Evolutionary conservation across 2,797 vertebrate species (phyloP), one percentile per base, ranked within the genome.

Genomic region (Sardinella longiceps): DNA sequence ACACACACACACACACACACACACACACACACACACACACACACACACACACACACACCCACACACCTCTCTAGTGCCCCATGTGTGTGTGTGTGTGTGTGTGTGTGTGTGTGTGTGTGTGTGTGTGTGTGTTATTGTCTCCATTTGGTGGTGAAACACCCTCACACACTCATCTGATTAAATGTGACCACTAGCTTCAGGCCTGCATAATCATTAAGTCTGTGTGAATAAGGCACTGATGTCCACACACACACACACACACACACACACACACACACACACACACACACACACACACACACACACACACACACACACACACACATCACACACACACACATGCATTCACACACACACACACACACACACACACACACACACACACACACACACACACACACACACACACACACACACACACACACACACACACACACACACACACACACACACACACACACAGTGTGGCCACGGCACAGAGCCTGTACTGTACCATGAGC

Each of bases 171-270:
- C 83, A 84, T 86, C 84, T 87, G 66, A 91, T 90, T 87, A 85
- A 87, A 90, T 84, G 60, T 84, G 86, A 89, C 81, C 70, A 81
- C 83, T 83, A 56, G 84, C 86, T 85, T 60, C 48, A 63, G 85
- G 85, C 81, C 58, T 70, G 14, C 85, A 87, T 83, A 86, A 56
- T 85, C 85, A 51, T 23, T 48, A 12, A 18, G 43, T 43, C 20
- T 82, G 51, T 70, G 9, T 82, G 23, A 83, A 53, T 74, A 53
- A 77, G 58, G n/a, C 28, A 56, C 51, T 5, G 20, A 2, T 23
- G 18, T 3, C 23, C 51, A 18, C 20, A 56, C 51, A 56, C 39
- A 84, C 50, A 85, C 86, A 84, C 45, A 80, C 45, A 45, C 45
- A 45, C 45, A 45, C 45, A 45, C 45, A 45, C 45, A 45, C 48